phyloP scores from a whole-genome alignment of 2,888 invertebrate genomes.

The Noctua pronuba region DNA sequence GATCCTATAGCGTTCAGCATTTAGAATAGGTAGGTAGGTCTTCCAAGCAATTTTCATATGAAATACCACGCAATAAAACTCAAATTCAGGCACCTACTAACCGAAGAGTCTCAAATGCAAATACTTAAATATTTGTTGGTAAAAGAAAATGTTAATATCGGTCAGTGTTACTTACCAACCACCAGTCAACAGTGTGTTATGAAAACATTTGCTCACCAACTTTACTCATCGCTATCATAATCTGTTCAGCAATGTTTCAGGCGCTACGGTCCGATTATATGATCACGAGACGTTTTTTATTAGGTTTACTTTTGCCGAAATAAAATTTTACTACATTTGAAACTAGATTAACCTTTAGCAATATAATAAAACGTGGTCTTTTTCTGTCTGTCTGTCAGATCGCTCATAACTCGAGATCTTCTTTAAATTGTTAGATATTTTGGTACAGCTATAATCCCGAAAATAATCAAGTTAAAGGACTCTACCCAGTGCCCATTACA shows the following conservation, averaged over 20 bases:
- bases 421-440: neutral
- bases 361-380: neutral
- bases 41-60: neutral
- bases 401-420: neutral
- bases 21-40: neutral
- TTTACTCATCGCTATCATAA: conserved; percentile 49
- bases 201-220: conserved; percentile 58
- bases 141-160: conserved; percentile 24
- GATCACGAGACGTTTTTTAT: conserved; percentile 11
- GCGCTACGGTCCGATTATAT: neutral
- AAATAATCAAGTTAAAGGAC: neutral
- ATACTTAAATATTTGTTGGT: neutral
- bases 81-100: neutral
- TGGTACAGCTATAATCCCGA: neutral
- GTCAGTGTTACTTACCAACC: conserved; percentile 26
- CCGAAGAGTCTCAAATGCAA: neutral
- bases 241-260: conserved; percentile 23
- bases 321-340: conserved; percentile 11
- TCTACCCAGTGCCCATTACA: neutral
- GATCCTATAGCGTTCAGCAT: no score
- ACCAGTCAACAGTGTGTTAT: conserved; percentile 46
- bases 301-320: conserved; percentile 16
- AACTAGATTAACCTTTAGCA: neutral
- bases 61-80: neutral
- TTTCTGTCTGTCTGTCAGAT: neutral